Base-by-base conservation (phyloP, 2,888 invertebrate genomes). In the Diaperis boleti region DNA sequence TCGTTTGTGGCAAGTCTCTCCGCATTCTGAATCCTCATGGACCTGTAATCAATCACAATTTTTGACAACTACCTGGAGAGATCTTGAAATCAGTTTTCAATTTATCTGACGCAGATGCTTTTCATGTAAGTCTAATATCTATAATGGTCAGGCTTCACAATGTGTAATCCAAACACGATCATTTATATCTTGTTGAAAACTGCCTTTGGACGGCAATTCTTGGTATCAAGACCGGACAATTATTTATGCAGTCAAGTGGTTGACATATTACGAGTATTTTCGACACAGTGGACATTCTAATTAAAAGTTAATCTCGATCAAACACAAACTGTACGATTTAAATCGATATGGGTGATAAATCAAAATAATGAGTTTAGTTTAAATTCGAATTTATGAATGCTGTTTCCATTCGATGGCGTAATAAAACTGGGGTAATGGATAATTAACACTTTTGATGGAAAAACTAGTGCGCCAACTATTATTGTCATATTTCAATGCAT, bases 31-130 rank as follows among this genome's bases (percentile, higher is more conserved):
- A 62, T 62, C 61, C 47, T 20, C 45, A 62, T 39, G 61, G 61
- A 42, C 49, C 42, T 18, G 56, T 42, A 56, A 63, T 63, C 63
- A 63, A 63, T 63, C 63, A 63, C 45, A 18, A 33, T 63, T 59
- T 52, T 54, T 59, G 63, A 54, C 63, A 63, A 63, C 47, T 52
- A 62, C 62, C 56, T 56, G 62, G 62, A 62, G 62, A 62, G 56
- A 56, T 62, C 62, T 62, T 62, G 41, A 56, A 56, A 62, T 56
- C 45, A 49, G 56, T 41, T 62, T 49, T 62, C 49, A 55, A 49
- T 61, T 60, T 55, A 42, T 62, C 31, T 13, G 39, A 31, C 45
- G 50, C 62, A 62, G 62, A 56, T 62, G 62, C 45, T 56, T 22
- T 10, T 44, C 14, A n/a, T 52, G 18, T 35, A 56, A 42, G 20